A percentile compares a stretch with the other conserved stretches of the same genome.
These are phyloP conservation scores for Aulostomus chinensis DNA, from an alignment of 2,797 vertebrate species.

Conservation along the genomic window DNA sequence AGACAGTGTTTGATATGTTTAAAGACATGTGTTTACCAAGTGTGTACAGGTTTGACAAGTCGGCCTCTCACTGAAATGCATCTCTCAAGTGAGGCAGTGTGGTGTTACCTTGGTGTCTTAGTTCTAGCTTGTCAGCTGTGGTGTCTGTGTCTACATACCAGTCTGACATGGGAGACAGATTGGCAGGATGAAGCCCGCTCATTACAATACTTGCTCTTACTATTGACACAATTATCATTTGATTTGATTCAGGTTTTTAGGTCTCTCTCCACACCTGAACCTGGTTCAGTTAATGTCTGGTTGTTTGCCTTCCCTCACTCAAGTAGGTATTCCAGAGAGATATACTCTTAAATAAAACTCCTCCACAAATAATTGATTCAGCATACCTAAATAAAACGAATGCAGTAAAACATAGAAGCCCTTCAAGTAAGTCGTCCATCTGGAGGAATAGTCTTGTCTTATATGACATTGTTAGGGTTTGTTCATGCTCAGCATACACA, in stretches of 20 bases:
- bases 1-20: constrained; percentile 34
- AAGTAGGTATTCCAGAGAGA: too few relatives aligned
- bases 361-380: too few relatives aligned
- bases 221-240: constrained; percentile 76
- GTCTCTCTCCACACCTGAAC: constrained; percentile 41
- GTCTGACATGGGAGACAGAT: constrained; percentile 42
- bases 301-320: background rate
- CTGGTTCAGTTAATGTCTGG: constrained; percentile 28
- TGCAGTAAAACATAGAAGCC: too few relatives aligned
- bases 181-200: constrained; percentile 48
- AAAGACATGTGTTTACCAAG: constrained; percentile 36
- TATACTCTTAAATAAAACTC: too few relatives aligned
- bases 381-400: too few relatives aligned
- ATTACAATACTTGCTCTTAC: constrained; percentile 52
- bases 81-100: constrained; percentile 20
- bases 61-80: constrained; percentile 50
- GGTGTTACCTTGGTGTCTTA: constrained; percentile 31
- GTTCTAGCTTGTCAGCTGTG: constrained; percentile 29
- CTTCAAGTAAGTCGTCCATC: too few relatives aligned
- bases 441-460: too few relatives aligned
- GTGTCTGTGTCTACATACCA: constrained; percentile 49
- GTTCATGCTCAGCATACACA: too few relatives aligned
- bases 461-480: too few relatives aligned
- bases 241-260: too few relatives aligned
- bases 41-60: constrained; percentile 55